A percentile compares a stretch with the other conserved stretches of the same genome.
Evolutionary conservation across 2,888 invertebrate genomes (phyloP).

Genomic region (Limnephilus rhombicus): DNA sequence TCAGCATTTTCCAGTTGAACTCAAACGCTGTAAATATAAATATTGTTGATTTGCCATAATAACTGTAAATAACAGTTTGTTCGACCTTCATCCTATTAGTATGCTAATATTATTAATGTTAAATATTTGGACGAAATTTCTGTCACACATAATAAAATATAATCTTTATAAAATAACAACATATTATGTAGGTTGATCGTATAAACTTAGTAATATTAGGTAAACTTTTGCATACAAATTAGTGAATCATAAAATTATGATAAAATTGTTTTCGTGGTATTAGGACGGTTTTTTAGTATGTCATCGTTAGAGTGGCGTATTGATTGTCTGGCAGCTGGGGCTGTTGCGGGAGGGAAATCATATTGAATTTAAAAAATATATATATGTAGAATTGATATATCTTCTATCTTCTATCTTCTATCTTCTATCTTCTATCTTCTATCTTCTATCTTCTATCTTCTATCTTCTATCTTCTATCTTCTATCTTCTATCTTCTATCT

Average conservation of each 20-base stretch:
- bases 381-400: too few species aligned
- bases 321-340: background rate
- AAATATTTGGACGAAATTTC: background rate
- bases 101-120: background rate
- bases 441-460: too few species aligned
- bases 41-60: background rate
- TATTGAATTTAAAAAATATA: background rate
- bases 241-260: background rate
- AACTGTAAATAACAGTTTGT: background rate
- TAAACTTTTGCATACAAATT: background rate
- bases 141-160: background rate
- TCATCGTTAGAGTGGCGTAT: background rate
- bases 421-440: too few species aligned
- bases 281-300: background rate
- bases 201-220: background rate
- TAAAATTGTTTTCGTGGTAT: background rate
- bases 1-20: background rate
- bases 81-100: background rate
- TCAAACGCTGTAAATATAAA: background rate
- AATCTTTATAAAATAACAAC: background rate
- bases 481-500: too few species aligned
- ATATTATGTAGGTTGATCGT: background rate
- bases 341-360: background rate
- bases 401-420: too few species aligned
- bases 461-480: too few species aligned